Conservation (phyloP, 1,140 invertebrate species). For the Luehdorfia chinensis region DNA sequence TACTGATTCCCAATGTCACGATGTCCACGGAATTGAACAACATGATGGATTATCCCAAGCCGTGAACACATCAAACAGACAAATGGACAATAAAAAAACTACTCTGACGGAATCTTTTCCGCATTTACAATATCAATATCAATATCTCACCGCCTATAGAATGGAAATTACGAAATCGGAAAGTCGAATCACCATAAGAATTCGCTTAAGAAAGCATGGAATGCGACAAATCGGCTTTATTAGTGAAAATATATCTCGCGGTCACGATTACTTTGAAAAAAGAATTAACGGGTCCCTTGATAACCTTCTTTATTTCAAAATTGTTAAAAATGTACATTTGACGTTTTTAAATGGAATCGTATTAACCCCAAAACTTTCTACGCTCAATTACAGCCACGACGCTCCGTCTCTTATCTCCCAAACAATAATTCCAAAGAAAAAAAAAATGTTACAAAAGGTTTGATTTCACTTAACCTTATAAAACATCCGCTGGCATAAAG, state of each 20-base stretch:
- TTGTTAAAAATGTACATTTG: conserved; percentile 17
- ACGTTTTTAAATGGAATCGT: conserved; percentile 13
- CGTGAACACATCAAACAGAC: background rate
- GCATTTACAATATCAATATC: background rate
- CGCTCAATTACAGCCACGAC: conserved; percentile 1
- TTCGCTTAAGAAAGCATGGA: conserved; percentile 16
- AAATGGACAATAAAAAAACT: too few relatives aligned
- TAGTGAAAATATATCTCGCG: conserved; percentile 17
- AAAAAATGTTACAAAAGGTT: conserved; percentile 29
- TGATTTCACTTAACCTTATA: conserved; percentile 44
- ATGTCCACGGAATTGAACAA: too few relatives aligned
- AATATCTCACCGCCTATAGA: background rate
- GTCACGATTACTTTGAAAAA: background rate
- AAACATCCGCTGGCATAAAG: conserved; percentile 37
- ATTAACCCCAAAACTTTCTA: conserved; percentile 18
- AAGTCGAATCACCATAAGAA: conserved; percentile 16
- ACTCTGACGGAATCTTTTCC: too few relatives aligned
- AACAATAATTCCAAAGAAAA: conserved; percentile 10
- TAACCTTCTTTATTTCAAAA: conserved; percentile 18
- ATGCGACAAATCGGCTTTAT: conserved; percentile 16
- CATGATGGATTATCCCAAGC: too few relatives aligned
- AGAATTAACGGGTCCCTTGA: conserved; percentile 9
- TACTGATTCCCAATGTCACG: too few relatives aligned
- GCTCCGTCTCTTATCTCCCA: conserved; percentile 3
- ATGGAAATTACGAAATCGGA: conserved; percentile 15